These are phyloP conservation scores for Nematolebias whitei DNA, from an alignment of 2,113 vertebrate genomes.

Conservation along the genomic window DNA sequence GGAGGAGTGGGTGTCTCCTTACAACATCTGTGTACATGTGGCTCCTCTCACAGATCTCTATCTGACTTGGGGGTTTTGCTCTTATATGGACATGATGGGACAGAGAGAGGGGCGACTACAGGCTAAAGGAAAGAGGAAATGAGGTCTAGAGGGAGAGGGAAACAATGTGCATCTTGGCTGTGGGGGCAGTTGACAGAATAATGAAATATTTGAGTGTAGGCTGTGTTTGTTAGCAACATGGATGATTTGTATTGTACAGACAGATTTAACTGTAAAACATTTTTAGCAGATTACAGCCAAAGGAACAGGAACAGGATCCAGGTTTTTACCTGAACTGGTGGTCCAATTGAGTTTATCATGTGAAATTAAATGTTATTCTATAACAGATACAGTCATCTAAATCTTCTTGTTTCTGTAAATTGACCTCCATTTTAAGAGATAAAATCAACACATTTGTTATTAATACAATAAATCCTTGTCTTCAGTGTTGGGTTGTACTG, in stretches of 20 bases:
- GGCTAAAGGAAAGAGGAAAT: conserved; percentile 18
- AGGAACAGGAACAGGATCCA: neutral
- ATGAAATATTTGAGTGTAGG: neutral
- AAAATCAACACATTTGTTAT: no score
- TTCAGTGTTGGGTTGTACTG: neutral
- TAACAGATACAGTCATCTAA: no score
- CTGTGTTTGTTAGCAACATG: no score
- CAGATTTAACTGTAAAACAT: neutral
- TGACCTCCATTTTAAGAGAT: no score
- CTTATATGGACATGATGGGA: conserved; percentile 70
- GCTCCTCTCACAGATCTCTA: conserved; percentile 6
- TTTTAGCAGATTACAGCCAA: neutral
- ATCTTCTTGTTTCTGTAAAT: no score
- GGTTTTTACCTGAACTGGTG: neutral
- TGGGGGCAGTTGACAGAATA: conserved; percentile 4
- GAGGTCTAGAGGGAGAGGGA: conserved; percentile 19
- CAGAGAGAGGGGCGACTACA: conserved; percentile 11
- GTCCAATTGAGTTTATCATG: no score
- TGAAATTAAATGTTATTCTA: no score
- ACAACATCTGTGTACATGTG: conserved; percentile 56
- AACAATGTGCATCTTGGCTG: conserved; percentile 31
- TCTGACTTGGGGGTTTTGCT: conserved; percentile 36
- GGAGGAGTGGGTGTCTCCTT: conserved; percentile 55
- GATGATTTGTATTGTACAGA: no score
- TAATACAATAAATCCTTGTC: no score